Evolutionary conservation across 2,888 invertebrate genomes (phyloP).

Genomic region (Dolomedes plantarius): DNA sequence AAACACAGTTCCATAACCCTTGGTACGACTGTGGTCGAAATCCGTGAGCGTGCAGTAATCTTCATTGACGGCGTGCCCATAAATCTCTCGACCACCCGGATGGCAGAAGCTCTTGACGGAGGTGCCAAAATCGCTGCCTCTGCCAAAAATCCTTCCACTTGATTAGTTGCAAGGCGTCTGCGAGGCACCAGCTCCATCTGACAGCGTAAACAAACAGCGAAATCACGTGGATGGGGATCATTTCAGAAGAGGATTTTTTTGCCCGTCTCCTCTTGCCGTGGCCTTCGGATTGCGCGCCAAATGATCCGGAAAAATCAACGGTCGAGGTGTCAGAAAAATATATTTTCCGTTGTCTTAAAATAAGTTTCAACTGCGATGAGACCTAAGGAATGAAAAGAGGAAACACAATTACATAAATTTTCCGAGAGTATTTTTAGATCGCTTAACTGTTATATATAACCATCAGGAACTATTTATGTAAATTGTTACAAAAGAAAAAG

Average conservation of each 20-base stretch:
- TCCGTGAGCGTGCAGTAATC: neutral
- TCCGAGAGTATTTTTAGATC: neutral
- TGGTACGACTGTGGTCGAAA: too few relatives aligned
- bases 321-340: neutral
- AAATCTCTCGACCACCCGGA: neutral
- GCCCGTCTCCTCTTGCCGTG: neutral
- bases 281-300: neutral
- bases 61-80: neutral
- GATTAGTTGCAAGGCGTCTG: constrained; percentile 10
- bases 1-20: too few relatives aligned
- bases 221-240: neutral
- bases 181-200: constrained; percentile 5
- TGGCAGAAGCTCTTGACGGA: neutral
- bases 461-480: too few relatives aligned
- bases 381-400: neutral
- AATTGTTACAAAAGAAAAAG: too few relatives aligned
- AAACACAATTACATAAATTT: neutral
- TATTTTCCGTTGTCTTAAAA: constrained; percentile 1
- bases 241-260: neutral
- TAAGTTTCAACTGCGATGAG: too few relatives aligned
- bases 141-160: neutral
- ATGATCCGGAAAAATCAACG: neutral
- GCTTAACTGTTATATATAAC: too few relatives aligned
- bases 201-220: constrained; percentile 1
- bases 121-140: neutral